phyloP scores from a whole-genome alignment of 35 echinoderm and acorn worm species.

The Stichopus chloronotus region DNA sequence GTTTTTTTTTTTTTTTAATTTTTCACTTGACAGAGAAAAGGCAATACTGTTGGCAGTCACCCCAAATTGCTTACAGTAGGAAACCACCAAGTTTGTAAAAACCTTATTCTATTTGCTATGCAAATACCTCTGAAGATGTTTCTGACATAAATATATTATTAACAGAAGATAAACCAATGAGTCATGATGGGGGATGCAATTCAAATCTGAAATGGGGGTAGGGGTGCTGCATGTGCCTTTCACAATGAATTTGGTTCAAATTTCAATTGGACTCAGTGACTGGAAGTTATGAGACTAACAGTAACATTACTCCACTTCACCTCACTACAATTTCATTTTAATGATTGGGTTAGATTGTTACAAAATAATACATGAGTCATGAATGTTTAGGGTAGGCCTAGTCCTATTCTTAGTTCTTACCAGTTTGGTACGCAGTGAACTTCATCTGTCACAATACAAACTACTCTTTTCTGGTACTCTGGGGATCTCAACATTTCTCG shows the following conservation, averaged over 20 bases:
- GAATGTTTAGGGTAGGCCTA: neutral
- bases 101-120: neutral
- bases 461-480: neutral
- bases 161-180: neutral
- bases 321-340: constrained; percentile 1
- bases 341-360: neutral
- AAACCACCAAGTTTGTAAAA: neutral
- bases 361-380: neutral
- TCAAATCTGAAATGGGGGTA: neutral
- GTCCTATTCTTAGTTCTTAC: neutral
- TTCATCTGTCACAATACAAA: constrained; percentile 8
- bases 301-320: neutral
- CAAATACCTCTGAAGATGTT: neutral
- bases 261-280: neutral
- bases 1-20: neutral
- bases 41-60: neutral
- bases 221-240: neutral
- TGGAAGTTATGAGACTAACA: neutral
- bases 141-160: neutral
- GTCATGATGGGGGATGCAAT: neutral
- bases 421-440: constrained; percentile 10
- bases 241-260: neutral
- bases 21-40: neutral
- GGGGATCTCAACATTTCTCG: neutral
- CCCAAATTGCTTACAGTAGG: neutral